Base-by-base conservation (phyloP, 1,140 invertebrate genomes). In the Cephus cinctus region DNA sequence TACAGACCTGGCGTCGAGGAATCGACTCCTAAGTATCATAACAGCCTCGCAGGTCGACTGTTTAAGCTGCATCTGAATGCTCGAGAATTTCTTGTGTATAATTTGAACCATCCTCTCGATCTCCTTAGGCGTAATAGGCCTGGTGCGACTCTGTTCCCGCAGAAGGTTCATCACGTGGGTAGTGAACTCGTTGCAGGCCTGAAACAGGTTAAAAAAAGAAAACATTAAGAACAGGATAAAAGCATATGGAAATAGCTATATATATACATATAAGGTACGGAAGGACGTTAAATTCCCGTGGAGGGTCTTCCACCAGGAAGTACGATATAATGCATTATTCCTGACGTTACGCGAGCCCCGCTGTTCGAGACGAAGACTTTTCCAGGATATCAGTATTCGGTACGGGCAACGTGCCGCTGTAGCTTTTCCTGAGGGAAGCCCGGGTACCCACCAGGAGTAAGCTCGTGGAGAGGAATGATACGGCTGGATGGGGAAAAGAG, bases 21-120 rank as follows among this genome's bases (percentile, higher is more conserved):
- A 98, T 64, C 87, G 81, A 78, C 77, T 88, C 67, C 96, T 83
- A 19, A 99, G 81, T 51, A 99, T 99, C 97, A 99, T 99, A 41
- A 99, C 97, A n/a, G 98, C 98, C 76, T 99, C 98, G 73, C 98
- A 99, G 11, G 97, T 99, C 52, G 93, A 97, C 79, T 99, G 98
- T 78, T 99, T 99, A 57, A 99, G 78, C 77, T 99, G 98, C 89
- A 99, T 97, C 79, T 99, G 97, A 67, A 99, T 99, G 51, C 95
- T 96, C 57, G 94, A 96, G 83, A 99, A 99, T 76, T 99, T 99
- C 82, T 98, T 98, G 74, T 98, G 93, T 57, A 99, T 99, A 61
- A 99, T 99, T 78, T 94, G 92, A 18, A 99, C 97, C 98, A 99
- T 99, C 63, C 97, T 85, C 71, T 99, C 96, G 61, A 99, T 99